These are phyloP conservation scores for Cheilosia vernalis DNA, from an alignment of 2,888 invertebrate genomes.

Conservation along the genomic window DNA sequence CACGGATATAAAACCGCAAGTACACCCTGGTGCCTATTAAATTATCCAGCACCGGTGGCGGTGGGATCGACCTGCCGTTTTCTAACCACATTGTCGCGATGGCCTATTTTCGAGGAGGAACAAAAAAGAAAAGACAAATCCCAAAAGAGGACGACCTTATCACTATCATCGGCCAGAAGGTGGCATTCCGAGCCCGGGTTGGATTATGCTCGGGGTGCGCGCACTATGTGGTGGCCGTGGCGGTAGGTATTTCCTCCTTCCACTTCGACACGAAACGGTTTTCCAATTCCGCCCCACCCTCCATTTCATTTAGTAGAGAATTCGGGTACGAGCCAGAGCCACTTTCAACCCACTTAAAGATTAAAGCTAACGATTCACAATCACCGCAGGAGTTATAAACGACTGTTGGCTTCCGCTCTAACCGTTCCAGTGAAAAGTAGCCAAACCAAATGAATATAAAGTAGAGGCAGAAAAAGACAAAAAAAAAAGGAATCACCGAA, in stretches of 20 bases:
- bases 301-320: background rate
- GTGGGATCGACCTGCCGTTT: background rate
- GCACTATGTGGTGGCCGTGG: background rate
- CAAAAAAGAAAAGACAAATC: background rate
- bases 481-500: constrained; percentile 30
- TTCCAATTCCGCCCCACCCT: constrained; percentile 38
- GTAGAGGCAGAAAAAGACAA: background rate
- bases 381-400: constrained; percentile 67
- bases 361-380: constrained; percentile 73
- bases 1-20: constrained; percentile 39
- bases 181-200: constrained; percentile 39
- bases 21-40: constrained; percentile 41
- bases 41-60: constrained; percentile 29
- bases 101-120: constrained; percentile 14
- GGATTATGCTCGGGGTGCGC: constrained; percentile 46
- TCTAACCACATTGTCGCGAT: background rate
- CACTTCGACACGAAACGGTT: constrained; percentile 46
- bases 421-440: constrained; percentile 3
- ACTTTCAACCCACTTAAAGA: constrained; percentile 49
- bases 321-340: background rate
- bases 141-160: background rate
- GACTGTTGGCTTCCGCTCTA: constrained; percentile 48
- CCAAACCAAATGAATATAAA: constrained; percentile 61
- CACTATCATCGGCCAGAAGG: constrained; percentile 6
- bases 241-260: background rate